phyloP scores from a whole-genome alignment of 1,140 invertebrate species.

The Matsumurasca onukii region DNA sequence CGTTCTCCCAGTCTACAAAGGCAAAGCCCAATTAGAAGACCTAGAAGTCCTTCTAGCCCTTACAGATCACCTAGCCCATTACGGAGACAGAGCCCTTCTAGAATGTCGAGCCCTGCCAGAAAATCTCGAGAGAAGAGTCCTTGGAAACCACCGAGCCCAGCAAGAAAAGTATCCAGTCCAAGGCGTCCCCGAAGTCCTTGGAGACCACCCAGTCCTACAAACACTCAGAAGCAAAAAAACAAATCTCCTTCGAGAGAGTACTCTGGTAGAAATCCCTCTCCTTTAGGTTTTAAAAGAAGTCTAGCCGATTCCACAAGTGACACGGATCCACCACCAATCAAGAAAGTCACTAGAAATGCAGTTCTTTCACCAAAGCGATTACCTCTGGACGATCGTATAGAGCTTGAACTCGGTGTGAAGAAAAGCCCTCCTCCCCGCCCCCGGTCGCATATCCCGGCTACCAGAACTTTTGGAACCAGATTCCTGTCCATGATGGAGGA shows the following conservation, averaged over 20 bases:
- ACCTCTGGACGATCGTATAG: constrained; percentile 50
- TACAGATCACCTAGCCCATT: constrained; percentile 3
- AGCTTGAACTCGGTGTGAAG: constrained; percentile 48
- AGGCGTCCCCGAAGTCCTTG: background rate
- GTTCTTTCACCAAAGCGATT: constrained; percentile 45
- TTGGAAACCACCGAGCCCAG: background rate
- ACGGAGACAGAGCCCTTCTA: background rate
- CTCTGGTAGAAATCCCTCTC: constrained; percentile 25
- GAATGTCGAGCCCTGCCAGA: constrained; percentile 14
- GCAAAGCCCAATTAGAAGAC: background rate
- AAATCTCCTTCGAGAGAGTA: background rate
- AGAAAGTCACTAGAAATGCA: constrained; percentile 28
- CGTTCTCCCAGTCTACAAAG: background rate
- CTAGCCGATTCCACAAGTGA: constrained; percentile 49
- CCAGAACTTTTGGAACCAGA: constrained; percentile 27
- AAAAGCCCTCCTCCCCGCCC: constrained; percentile 35
- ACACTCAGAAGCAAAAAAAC: background rate
- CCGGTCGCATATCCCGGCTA: constrained; percentile 15
- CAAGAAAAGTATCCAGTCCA: background rate
- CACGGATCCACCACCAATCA: constrained; percentile 42
- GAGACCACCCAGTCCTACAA: constrained; percentile 1
- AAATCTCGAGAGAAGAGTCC: constrained; percentile 9
- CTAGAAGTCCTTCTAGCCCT: background rate
- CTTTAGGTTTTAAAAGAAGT: constrained; percentile 41
- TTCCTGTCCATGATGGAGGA: constrained; percentile 27